Base-by-base conservation (phyloP, 2,113 vertebrate species). In the Myrmecobius fasciatus region DNA sequence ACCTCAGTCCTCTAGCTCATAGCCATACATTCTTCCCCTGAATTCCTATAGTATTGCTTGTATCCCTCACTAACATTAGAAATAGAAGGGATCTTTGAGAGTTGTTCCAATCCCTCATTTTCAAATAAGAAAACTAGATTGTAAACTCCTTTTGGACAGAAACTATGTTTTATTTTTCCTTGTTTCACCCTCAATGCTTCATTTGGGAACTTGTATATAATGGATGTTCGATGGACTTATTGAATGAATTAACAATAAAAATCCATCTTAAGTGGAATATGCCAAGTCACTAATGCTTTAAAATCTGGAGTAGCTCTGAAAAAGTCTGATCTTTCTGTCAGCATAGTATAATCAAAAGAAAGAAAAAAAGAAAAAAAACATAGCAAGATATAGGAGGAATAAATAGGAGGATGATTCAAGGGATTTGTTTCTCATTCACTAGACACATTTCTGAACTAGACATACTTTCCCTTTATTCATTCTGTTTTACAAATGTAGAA, bases 391-490 rank as follows among this genome's bases (percentile, higher is more conserved):
- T 90, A 49, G 46, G 46, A 90, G 28, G 89, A 49, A 90, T 51
- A 90, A 49, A 90, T 51, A 90, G 47, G 26, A 90, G 25, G 89
- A 90, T 90, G 47, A 90, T 49, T 90, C 89, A 90, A 48, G 14
- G 89, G 48, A 49, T 47, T 90, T 90, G 47, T 47, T 90, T 90
- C 47, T 90, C 89, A 90, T 90, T 90, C 89, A 90, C 89, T 51
- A 49, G 89, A 90, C 31, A 90, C 12, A 90, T 49, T 90, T 90
- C 48, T 90, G 89, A 10, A 26, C 25, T 90, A 90, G 89, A 90
- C 9, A 90, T 28, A 14, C 25, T 51, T 90, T 49, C 14, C 48
- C 47, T 83, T 90, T 31, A 90, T 90, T 90, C 25, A 90, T 90
- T 90, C 47, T 90, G 48, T 90, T 90, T 49, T 47, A 90, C 25